Evolutionary conservation across 2,113 vertebrate species (phyloP).

Genomic region (Naja naja): DNA sequence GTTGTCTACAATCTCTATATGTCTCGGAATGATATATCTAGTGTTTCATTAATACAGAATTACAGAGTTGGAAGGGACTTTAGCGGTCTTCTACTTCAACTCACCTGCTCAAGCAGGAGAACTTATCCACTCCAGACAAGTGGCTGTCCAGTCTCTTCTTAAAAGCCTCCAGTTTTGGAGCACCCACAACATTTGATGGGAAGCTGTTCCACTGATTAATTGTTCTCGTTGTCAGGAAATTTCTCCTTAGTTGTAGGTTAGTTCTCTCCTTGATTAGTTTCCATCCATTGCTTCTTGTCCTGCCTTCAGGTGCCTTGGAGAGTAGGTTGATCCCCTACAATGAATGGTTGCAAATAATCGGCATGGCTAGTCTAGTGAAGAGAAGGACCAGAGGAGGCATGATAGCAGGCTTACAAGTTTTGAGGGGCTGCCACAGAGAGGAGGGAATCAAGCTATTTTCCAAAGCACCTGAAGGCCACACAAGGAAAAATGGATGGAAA

Average conservation of each 20-base stretch:
- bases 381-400: no score
- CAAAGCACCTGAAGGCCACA: no score
- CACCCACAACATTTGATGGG: background rate
- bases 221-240: background rate
- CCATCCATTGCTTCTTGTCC: background rate
- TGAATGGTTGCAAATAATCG: no score
- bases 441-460: no score
- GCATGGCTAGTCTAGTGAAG: no score
- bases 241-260: background rate
- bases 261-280: background rate
- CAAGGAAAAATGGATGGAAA: no score
- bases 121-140: background rate
- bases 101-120: background rate
- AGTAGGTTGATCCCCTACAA: background rate
- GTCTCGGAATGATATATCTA: background rate
- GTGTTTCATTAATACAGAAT: background rate
- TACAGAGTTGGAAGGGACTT: background rate
- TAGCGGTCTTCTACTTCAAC: background rate
- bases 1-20: background rate
- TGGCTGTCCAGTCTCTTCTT: background rate
- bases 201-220: background rate
- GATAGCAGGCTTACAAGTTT: no score
- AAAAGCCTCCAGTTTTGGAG: background rate
- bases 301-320: background rate
- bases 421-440: no score